phyloP scores from a whole-genome alignment of 53 echinoderm and acorn worm genomes.

The Zoroaster sp. region DNA sequence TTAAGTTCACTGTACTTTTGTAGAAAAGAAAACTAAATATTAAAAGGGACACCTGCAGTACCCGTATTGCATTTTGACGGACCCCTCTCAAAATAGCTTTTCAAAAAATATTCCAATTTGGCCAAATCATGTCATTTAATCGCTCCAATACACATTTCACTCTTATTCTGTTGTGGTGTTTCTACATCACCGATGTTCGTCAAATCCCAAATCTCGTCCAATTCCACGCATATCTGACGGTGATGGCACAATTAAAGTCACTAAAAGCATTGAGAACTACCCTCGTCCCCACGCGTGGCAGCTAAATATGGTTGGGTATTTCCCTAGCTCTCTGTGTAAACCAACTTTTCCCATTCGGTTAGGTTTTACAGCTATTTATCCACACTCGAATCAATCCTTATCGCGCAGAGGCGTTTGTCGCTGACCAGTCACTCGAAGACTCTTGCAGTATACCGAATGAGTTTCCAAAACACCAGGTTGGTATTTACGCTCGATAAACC shows the following conservation, averaged over 20 bases:
- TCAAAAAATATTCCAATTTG: neutral
- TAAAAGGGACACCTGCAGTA: conserved; percentile 12
- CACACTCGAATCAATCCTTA: conserved; percentile 1
- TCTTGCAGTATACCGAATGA: neutral
- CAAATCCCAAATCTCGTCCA: conserved; percentile 11
- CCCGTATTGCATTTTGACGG: neutral
- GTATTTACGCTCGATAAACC: conserved; percentile 9
- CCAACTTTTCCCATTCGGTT: conserved; percentile 26
- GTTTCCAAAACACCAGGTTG: neutral
- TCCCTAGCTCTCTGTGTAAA: neutral
- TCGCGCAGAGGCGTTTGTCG: neutral
- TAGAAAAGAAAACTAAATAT: neutral
- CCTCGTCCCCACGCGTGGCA: neutral
- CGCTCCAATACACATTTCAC: neutral
- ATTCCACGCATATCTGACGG: conserved; percentile 34
- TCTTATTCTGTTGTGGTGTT: neutral
- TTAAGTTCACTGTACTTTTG: conserved; percentile 25
- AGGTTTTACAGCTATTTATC: conserved; percentile 22
- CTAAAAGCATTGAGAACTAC: neutral
- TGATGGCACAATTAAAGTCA: neutral
- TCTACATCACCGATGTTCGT: conserved; percentile 36
- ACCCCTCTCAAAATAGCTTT: neutral
- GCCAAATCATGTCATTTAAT: conserved; percentile 3
- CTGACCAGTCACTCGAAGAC: neutral
- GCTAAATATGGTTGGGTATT: neutral